phyloP scores from a whole-genome alignment of 2,113 vertebrate species.

The Ciconia stormi region DNA sequence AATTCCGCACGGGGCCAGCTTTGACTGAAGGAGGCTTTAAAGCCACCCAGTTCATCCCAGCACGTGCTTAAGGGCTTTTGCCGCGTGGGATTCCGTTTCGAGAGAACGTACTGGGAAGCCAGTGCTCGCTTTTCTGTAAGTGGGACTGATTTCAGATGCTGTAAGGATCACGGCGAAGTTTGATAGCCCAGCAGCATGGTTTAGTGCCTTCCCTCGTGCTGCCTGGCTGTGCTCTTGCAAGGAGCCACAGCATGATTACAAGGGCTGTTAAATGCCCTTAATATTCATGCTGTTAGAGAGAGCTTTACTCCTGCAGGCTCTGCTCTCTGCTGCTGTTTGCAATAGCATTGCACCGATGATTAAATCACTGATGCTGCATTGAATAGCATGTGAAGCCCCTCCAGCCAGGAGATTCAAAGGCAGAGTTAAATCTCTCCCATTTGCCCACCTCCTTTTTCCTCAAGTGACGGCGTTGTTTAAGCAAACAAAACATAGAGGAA shows the following conservation, averaged over 20 bases:
- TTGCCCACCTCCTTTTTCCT: background rate
- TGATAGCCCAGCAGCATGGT: background rate
- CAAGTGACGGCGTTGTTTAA: background rate
- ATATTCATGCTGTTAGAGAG: constrained; percentile 38
- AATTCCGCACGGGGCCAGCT: background rate
- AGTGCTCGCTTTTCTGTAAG: fast-evolving
- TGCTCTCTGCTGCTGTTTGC: constrained; percentile 32
- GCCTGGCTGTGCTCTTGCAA: constrained; percentile 17
- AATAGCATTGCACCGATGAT: background rate
- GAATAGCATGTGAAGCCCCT: background rate
- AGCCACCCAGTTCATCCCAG: background rate
- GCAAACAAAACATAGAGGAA: background rate
- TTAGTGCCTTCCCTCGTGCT: background rate
- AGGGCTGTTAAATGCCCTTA: constrained; percentile 59
- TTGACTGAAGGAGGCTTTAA: background rate
- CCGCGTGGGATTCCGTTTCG: fast-evolving
- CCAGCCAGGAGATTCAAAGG: background rate
- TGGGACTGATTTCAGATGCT: background rate
- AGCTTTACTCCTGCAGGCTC: constrained; percentile 12
- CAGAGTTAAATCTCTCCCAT: background rate
- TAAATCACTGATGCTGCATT: background rate
- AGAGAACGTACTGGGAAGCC: fast-evolving
- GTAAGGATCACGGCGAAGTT: background rate
- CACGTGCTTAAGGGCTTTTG: background rate
- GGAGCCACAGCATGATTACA: constrained; percentile 43